Base-by-base conservation (phyloP, 2,797 vertebrate genomes). In the Tinamus major region DNA sequence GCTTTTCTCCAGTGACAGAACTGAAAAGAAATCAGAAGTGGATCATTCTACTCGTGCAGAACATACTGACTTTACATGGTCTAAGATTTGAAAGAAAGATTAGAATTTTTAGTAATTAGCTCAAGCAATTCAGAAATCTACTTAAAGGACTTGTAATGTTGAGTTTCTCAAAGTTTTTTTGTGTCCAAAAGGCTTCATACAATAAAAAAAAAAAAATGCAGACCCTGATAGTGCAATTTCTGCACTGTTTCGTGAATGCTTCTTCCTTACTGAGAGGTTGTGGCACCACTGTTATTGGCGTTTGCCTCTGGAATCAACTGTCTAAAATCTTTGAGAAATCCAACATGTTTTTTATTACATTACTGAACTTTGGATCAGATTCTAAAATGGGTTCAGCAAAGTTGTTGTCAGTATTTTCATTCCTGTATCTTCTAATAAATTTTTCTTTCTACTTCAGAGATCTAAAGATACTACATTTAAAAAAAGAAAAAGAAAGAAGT, bases 1-100 rank as follows among this genome's bases (percentile, higher is more conserved):
- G 48, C 4, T 85, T 85, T 89, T 49, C 21, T 85, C 49, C 76
- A 72, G 64, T 82, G 56, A 53, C 7, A 79, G 72, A 93, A 39
- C 27, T 90, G 46, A 51, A 75, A 68, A 89, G n/a, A 70, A 61
- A 41, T 48, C 16, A 71, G 51, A 89, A 29, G 17, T 56, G 3
- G 0, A 39, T 31, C 4, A 4, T 84, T 87, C 88, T 65, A 67
- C 12, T 85, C 17, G 8, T n/a, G 33, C 31, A 82, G 62, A 64
- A 49, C 59, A 48, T 27, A 16, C 33, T 76, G 46, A 58, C 35
- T 67, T 74, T 9, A 39, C 41, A 39, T 33, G 21, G 67, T 13
- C 7, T 65, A 8, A 7, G 29, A 20, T 72, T 37, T 0, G 27
- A 91, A 68, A 79, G 58, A 48, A 29, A 71, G 17, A 42, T 27